Evolutionary conservation across 2,113 vertebrate genomes (phyloP), one percentile per base, ranked within the genome.

Genomic region (Acrocephalus kingi): DNA sequence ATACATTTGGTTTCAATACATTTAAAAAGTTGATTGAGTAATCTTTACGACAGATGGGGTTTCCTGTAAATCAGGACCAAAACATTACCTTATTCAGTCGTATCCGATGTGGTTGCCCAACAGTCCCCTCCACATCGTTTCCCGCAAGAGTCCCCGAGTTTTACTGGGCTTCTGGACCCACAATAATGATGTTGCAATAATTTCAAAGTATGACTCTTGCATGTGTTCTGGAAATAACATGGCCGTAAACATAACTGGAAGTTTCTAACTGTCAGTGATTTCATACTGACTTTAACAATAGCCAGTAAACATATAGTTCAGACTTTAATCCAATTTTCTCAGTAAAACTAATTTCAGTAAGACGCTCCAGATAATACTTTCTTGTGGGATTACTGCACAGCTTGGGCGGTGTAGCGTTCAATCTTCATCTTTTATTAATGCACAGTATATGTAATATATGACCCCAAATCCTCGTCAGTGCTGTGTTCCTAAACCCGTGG

Each of bases 1-100:
- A 30, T 55, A 63, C 85, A 74, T 93, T 96, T 96, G 82, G 22
- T 95, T 96, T 80, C 87, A 95, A 95, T 96, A 63, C 37, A 86
- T 55, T 55, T 77, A 52, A 80, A 74, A 77, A 67, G 24, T 12
- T 48, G 84, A 94, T 88, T 87, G 85, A 59, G 88, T 75, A 94
- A 94, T 93, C 72, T 85, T 93, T 90, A 94, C 1, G 0, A 83
- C 52, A 71, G 79, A 90, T 25, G 68, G 87, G 64, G 37, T 92
- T 96, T 96, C 72, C 88, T 71, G 68, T 96, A 84, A 93, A 71
- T 71, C 46, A 20, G 67, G 64, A 91, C 82, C 62, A 75, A 95
- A 80, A 90, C 15, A 56, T 91, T 73, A 95, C 79, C 92, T 97
- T 97, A 71, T 41, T 81, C 91, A 63, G 55, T 49, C 2, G 5